Conservation (phyloP, 2,888 invertebrate species). For the Ennomos quercinarius region DNA sequence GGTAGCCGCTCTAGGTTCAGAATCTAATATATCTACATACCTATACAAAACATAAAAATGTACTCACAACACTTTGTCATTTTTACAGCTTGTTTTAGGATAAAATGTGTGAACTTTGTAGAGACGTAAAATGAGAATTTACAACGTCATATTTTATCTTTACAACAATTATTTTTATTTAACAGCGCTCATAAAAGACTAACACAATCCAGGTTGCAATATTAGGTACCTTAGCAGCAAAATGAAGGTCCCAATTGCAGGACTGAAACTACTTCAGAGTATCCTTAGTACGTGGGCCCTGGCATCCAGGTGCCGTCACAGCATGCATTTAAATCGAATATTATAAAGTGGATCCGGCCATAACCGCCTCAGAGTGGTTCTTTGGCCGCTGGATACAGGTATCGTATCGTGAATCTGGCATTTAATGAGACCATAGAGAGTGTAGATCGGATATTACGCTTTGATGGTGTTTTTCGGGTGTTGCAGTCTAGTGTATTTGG, state of each 20-base stretch:
- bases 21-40: no score
- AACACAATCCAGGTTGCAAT: slow-evolving; percentile 2
- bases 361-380: slow-evolving; percentile 43
- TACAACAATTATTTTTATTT: no score
- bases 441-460: slow-evolving; percentile 5
- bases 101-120: no score
- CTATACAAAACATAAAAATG: no score
- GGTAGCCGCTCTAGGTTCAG: no score
- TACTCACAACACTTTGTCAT: no score
- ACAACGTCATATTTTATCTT: no score
- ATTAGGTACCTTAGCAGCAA: slow-evolving; percentile 9
- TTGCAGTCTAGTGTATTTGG: no score
- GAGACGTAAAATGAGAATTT: no score
- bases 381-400: slow-evolving; percentile 18
- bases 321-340: slow-evolving; percentile 75
- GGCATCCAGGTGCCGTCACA: slow-evolving; percentile 48
- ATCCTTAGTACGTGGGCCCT: slow-evolving; percentile 14
- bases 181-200: background rate
- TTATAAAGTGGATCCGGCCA: slow-evolving; percentile 58
- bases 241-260: slow-evolving; percentile 22
- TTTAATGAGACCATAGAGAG: slow-evolving; percentile 17
- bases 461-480: background rate
- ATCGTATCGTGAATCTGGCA: slow-evolving; percentile 13
- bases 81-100: no score
- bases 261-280: slow-evolving; percentile 12